A percentile compares a stretch with the other conserved stretches of the same genome.
These are phyloP conservation scores for Taxidea taxus DNA, from an alignment of 2,113 vertebrate genomes.

Conservation along the genomic window DNA sequence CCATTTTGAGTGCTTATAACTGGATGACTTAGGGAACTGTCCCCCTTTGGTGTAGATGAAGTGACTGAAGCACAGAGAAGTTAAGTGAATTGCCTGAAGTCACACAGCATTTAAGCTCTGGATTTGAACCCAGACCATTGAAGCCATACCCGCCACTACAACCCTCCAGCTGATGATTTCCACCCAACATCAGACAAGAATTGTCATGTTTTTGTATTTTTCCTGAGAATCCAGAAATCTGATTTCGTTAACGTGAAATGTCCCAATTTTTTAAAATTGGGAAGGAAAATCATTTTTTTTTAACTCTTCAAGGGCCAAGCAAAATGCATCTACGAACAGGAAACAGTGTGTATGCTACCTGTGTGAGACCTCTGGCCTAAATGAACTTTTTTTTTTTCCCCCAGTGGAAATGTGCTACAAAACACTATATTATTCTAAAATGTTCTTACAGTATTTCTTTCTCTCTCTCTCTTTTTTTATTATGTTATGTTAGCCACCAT, in stretches of 20 bases:
- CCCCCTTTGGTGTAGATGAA: neutral
- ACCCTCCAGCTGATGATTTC: neutral
- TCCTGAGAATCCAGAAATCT: neutral
- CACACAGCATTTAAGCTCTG: neutral
- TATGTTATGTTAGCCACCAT: too few species aligned
- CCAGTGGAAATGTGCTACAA: neutral
- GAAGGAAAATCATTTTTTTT: neutral
- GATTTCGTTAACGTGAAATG: neutral
- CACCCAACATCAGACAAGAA: neutral
- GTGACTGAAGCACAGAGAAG: neutral
- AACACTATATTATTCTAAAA: neutral
- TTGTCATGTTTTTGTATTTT: neutral
- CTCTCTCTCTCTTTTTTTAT: neutral
- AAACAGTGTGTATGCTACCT: neutral
- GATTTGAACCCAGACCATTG: neutral
- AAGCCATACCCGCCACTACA: neutral
- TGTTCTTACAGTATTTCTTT: neutral
- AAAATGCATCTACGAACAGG: neutral
- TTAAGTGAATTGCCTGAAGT: neutral
- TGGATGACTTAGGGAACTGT: neutral
- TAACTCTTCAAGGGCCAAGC: neutral
- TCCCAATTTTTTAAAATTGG: neutral
- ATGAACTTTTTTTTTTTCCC: neutral
- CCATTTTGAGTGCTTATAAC: neutral
- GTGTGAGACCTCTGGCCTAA: conserved; percentile 27